A percentile compares a stretch with the other conserved stretches of the same genome.
Conservation (phyloP, 1,140 invertebrate genomes). For the Papilio xuthus region DNA sequence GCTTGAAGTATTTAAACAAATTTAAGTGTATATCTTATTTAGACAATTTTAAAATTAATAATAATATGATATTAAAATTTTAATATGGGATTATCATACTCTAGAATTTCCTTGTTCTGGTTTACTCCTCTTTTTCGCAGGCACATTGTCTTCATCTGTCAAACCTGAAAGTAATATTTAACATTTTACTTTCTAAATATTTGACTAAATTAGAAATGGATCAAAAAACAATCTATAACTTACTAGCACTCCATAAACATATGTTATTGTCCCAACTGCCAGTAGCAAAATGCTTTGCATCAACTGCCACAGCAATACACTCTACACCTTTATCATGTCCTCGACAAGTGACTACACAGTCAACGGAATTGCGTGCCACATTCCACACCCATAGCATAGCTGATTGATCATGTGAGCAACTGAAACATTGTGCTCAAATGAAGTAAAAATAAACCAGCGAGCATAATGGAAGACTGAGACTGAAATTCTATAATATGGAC, state of each 20-base stretch:
- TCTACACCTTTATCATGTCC: constrained; percentile 96
- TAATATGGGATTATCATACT: constrained; percentile 56
- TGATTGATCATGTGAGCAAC: constrained; percentile 96
- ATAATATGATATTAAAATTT: constrained; percentile 35
- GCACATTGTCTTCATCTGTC: constrained; percentile 79
- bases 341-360: constrained; percentile 90
- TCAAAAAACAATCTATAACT: constrained; percentile 50
- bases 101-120: constrained; percentile 76
- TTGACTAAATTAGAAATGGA: background rate
- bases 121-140: constrained; percentile 79
- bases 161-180: constrained; percentile 59
- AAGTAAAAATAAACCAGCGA: background rate
- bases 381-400: constrained; percentile 96
- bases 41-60: background rate
- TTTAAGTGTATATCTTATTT: too few relatives aligned
- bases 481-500: too few relatives aligned
- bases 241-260: constrained; percentile 89
- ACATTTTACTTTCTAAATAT: constrained; percentile 20
- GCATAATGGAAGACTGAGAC: too few relatives aligned
- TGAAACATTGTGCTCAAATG: constrained; percentile 62
- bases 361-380: constrained; percentile 87
- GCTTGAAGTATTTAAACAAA: too few relatives aligned
- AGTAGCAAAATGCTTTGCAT: constrained; percentile 88
- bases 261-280: constrained; percentile 95
- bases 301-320: constrained; percentile 88